Conservation (phyloP, 2,113 vertebrate genomes). For the Polypterus bichir region DNA sequence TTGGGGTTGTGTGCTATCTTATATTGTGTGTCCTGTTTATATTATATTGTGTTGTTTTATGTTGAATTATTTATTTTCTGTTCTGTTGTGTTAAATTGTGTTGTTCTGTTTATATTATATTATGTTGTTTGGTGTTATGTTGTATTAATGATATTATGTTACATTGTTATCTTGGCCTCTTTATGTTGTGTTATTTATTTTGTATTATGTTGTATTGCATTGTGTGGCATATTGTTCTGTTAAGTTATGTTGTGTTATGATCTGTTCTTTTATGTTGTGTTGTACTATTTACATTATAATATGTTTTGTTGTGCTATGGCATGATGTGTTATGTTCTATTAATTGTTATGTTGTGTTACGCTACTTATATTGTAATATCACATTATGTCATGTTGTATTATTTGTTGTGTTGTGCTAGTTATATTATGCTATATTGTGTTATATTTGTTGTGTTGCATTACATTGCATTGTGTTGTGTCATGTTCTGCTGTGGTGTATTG, state of each 20-base stretch:
- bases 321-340: background rate
- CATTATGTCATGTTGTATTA: background rate
- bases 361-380: background rate
- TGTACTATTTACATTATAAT: background rate
- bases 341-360: background rate
- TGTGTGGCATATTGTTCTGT: no score
- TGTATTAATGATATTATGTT: background rate
- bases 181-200: no score
- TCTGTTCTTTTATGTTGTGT: background rate
- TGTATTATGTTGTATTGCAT: no score
- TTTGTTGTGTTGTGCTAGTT: background rate
- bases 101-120: background rate
- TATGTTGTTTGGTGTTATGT: background rate
- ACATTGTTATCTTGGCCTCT: no score
- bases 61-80: background rate
- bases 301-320: no score
- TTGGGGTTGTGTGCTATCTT: background rate
- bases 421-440: background rate
- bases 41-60: background rate
- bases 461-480: background rate
- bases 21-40: background rate
- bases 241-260: background rate
- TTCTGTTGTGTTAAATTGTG: background rate
- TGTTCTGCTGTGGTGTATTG: background rate
- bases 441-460: background rate